These are phyloP conservation scores for Pandion haliaetus DNA, from an alignment of 2,113 vertebrate species.

Conservation along the genomic window DNA sequence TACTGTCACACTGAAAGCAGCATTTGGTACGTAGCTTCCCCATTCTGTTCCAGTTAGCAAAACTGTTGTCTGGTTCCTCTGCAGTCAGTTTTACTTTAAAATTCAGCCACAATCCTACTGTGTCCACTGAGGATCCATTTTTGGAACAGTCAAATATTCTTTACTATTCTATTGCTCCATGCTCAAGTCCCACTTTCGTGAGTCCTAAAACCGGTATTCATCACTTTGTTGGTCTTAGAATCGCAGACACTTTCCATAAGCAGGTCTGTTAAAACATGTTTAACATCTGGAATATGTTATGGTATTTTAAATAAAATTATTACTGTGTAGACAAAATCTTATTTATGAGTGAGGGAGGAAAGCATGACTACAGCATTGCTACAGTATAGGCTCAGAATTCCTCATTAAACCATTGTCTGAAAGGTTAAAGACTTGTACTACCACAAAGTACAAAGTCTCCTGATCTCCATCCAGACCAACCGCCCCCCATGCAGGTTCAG, in stretches of 20 bases:
- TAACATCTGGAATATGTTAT: background rate
- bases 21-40: background rate
- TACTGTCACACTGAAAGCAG: background rate
- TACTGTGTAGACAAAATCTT: background rate
- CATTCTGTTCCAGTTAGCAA: background rate
- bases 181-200: background rate
- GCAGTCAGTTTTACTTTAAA: conserved; percentile 7
- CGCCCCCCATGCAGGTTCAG: background rate
- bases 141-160: conserved; percentile 15
- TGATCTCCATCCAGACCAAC: background rate
- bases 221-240: background rate
- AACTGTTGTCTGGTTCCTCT: background rate
- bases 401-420: background rate
- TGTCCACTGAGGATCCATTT: conserved; percentile 32
- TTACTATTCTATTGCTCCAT: background rate
- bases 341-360: background rate
- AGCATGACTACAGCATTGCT: background rate
- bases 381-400: background rate
- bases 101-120: conserved; percentile 19
- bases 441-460: background rate
- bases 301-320: background rate
- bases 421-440: background rate
- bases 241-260: background rate
- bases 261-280: background rate
- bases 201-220: background rate